These are phyloP conservation scores for Phylloscopus whistleri DNA, from an alignment of 2,113 vertebrate species.

Conservation along the genomic window DNA sequence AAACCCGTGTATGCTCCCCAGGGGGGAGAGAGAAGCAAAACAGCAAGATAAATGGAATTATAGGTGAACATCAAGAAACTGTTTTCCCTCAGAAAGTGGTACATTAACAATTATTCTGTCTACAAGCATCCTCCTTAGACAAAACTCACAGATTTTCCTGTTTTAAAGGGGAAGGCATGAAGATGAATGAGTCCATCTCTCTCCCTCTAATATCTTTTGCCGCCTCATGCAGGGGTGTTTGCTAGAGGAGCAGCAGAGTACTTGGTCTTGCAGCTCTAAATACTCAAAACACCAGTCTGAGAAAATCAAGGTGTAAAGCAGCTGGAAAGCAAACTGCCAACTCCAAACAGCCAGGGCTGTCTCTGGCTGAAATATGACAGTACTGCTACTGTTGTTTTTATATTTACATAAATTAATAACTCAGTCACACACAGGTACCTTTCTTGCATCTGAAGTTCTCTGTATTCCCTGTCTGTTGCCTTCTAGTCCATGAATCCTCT, in stretches of 20 bases:
- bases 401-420: neutral
- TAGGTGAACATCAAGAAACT: neutral
- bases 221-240: neutral
- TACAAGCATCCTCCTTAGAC: neutral
- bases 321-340: neutral
- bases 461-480: fast-evolving
- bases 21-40: neutral
- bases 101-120: neutral
- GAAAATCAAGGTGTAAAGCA: neutral
- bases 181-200: neutral
- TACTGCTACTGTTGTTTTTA: neutral
- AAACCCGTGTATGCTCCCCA: neutral
- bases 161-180: neutral
- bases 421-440: neutral
- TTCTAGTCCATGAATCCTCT: neutral
- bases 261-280: neutral
- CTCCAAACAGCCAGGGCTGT: neutral
- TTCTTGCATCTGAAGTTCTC: neutral
- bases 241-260: neutral
- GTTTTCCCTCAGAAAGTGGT: neutral
- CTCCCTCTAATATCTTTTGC: neutral
- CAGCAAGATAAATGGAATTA: neutral
- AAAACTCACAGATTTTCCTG: neutral
- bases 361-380: neutral
- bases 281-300: neutral